These are phyloP conservation scores for Periplaneta americana DNA, from an alignment of 1,140 invertebrate species.

Conservation along the genomic window DNA sequence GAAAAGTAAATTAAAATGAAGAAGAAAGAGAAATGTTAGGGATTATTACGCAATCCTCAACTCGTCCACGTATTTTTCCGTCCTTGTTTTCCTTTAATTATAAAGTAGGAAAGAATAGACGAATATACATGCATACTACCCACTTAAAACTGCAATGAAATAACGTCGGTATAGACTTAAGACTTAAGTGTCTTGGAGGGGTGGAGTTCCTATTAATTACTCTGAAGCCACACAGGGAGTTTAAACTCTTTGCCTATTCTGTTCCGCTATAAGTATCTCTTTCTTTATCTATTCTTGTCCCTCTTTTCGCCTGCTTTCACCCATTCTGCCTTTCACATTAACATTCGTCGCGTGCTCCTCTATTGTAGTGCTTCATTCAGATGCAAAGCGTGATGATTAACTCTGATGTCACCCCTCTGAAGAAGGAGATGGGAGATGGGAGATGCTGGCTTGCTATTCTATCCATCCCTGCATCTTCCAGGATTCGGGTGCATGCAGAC, in stretches of 20 bases:
- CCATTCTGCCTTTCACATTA: neutral
- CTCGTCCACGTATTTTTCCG: neutral
- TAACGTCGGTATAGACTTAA: neutral
- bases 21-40: neutral
- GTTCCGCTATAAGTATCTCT: neutral
- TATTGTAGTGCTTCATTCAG: neutral
- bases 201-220: neutral
- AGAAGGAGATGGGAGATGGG: neutral
- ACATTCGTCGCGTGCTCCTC: neutral
- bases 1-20: neutral
- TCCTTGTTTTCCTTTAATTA: neutral
- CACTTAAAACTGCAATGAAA: neutral
- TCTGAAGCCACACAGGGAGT: neutral
- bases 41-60: neutral
- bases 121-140: neutral
- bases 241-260: neutral
- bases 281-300: neutral
- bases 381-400: neutral
- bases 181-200: neutral
- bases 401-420: neutral
- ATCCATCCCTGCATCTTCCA: neutral
- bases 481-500: neutral
- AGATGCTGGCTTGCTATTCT: neutral
- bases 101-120: neutral
- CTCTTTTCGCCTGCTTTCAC: neutral